A percentile compares a stretch with the other conserved stretches of the same genome.
These are phyloP conservation scores for Papilio glaucus DNA, from an alignment of 1,140 invertebrate genomes.

Conservation along the genomic window DNA sequence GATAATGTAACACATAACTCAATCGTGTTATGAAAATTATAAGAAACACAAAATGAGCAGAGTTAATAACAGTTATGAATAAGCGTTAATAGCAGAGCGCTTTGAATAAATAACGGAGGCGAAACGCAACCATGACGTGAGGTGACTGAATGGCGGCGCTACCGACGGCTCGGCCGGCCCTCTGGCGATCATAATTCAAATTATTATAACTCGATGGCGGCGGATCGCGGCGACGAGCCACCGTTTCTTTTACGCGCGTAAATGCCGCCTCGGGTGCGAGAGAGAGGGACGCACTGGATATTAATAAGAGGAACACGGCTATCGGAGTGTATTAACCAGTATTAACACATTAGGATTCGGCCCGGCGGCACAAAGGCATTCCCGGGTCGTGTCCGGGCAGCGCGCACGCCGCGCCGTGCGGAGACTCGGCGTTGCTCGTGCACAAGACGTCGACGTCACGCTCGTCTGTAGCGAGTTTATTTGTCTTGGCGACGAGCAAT, in stretches of 20 bases:
- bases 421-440: constrained; percentile 12
- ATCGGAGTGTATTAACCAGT: constrained; percentile 78
- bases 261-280: constrained; percentile 43
- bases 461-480: not conserved
- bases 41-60: not conserved
- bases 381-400: constrained; percentile 57
- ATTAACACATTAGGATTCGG: constrained; percentile 78
- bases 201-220: constrained; percentile 42
- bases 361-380: constrained; percentile 76
- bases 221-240: constrained; percentile 29
- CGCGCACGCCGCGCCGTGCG: not conserved
- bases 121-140: constrained; percentile 5
- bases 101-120: not conserved
- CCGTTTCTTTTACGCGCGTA: constrained; percentile 39
- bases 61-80: not conserved
- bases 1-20: not conserved
- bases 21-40: not conserved
- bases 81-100: not conserved
- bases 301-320: constrained; percentile 74
- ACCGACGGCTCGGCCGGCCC: constrained; percentile 34
- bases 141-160: not conserved
- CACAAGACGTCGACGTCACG: not conserved
- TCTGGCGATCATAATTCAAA: constrained; percentile 52
- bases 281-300: constrained; percentile 62
- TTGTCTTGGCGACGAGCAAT: not conserved